Base-by-base conservation (phyloP, 2,797 vertebrate genomes). In the Botia kubotai region DNA sequence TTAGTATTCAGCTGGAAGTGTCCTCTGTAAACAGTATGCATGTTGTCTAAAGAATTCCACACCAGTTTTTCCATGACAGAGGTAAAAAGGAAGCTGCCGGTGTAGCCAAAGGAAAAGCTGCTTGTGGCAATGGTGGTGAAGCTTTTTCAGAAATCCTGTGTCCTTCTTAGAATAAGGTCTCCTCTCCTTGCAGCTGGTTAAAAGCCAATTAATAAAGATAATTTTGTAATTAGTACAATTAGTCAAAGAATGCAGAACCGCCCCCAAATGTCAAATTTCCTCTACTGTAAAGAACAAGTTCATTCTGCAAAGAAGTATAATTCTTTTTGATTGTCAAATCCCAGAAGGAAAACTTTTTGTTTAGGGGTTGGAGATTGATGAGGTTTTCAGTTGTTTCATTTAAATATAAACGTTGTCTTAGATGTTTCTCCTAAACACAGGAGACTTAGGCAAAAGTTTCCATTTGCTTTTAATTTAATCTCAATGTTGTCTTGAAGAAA, bases 91-190 rank as follows among this genome's bases (percentile, higher is more conserved):
- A 95, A 95, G 0, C 92, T 87, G 58, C 95, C 94, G 0, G 95
- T 94, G 88, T 93, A 95, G 72, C 94, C 94, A 0, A 95, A 95
- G 17, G 92, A 93, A 89, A 87, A 95, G 88, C 94, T 89, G 85
- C 94, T 93, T 71, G 92, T 86, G 0, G 92, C 89, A 71, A 95
- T 91, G 0, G 82, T 92, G 72, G 87, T 89, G 87, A 94, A 94
- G 6, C 87, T 93, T 50, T 86, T 89, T 8, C 95, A 94, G 75
- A 95, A 88, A 79, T 95, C 93, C 16, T 84, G 86, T 0, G 94
- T 95, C 79, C 91, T 91, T 88, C 91, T 95, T 66, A 95, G 87
- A 50, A 89, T 68, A 43, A 95, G 72, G 68, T 94, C 90, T 5
- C 95, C 94, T 53, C 89, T 88, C 73, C 89, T 91, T 2, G 93